Percentiles rank a stretch among this genome's conserved stretches.
Evolutionary conservation across 1,140 invertebrate genomes (phyloP).

Genomic region (Hypsibius dujardini): DNA sequence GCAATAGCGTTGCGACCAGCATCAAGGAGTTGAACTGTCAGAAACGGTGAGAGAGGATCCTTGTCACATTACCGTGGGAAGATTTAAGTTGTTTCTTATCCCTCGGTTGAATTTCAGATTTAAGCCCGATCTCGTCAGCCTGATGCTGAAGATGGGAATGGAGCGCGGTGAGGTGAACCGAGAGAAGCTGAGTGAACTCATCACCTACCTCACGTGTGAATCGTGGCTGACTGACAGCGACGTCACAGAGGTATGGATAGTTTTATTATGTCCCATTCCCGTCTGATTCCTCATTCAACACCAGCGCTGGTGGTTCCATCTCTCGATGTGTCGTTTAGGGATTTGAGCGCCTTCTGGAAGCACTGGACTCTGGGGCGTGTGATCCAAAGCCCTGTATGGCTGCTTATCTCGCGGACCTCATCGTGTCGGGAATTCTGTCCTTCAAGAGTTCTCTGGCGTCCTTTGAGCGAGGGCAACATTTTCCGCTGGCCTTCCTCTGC

Average conservation of each 20-base stretch:
- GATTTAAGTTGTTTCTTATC: neutral
- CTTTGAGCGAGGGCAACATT: constrained; percentile 65
- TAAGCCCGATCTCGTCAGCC: constrained; percentile 44
- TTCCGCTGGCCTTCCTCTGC: constrained; percentile 68
- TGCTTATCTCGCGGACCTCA: neutral
- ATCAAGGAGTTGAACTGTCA: constrained; percentile 58
- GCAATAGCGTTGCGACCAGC: constrained; percentile 24
- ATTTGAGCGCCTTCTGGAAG: constrained; percentile 8
- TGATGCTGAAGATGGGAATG: constrained; percentile 37
- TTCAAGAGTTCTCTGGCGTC: constrained; percentile 29
- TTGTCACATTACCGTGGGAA: constrained; percentile 14
- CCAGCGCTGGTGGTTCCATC: too few relatives aligned
- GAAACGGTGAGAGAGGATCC: constrained; percentile 37
- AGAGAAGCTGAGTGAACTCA: neutral
- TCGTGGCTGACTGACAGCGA: constrained; percentile 7
- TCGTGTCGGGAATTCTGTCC: neutral
- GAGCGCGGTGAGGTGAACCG: constrained; percentile 8
- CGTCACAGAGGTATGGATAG: neutral
- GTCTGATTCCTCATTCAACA: too few relatives aligned
- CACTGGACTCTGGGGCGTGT: neutral
- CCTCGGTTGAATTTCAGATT: constrained; percentile 35
- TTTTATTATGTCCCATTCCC: too few relatives aligned
- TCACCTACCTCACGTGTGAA: neutral
- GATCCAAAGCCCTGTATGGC: constrained; percentile 12
- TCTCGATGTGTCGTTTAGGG: neutral